A percentile compares a stretch with the other conserved stretches of the same genome.
Conservation (phyloP, 2,797 vertebrate species). For the Darevskia mixta region DNA sequence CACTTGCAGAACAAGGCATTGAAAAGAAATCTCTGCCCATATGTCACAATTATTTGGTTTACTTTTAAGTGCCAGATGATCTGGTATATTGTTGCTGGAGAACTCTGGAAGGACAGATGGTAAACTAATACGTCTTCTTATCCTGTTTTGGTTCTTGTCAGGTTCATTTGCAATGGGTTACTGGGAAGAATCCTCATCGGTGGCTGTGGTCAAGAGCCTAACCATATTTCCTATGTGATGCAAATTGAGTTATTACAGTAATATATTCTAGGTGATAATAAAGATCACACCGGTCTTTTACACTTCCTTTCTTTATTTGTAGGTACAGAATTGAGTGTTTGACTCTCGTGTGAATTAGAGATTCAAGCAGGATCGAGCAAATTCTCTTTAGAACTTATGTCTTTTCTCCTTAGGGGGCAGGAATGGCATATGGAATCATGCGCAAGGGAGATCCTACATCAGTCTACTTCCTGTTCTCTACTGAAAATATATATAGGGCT, state of each 20-base stretch:
- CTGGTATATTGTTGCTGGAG: constrained; percentile 47
- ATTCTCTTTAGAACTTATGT: constrained; percentile 7
- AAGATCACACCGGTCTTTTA: neutral
- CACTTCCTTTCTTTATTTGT: constrained; percentile 12
- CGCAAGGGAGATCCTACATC: too few species aligned
- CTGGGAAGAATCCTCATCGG: constrained; percentile 25
- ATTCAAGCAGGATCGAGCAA: neutral
- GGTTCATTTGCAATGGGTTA: constrained; percentile 26
- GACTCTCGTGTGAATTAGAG: constrained; percentile 18
- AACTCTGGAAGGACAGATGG: constrained; percentile 41
- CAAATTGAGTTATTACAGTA: constrained; percentile 55
- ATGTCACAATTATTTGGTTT: constrained; percentile 63
- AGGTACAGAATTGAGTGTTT: constrained; percentile 13
- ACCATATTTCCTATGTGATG: constrained; percentile 16
- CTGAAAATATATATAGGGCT: neutral
- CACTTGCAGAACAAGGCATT: constrained; percentile 36
- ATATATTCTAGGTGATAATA: constrained; percentile 11
- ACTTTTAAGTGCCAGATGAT: constrained; percentile 53
- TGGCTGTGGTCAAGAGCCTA: constrained; percentile 35
- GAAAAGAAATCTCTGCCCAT: constrained; percentile 59
- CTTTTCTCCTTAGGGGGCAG: neutral
- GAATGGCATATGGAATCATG: neutral
- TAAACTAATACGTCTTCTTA: constrained; percentile 51
- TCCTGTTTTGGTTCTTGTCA: constrained; percentile 22
- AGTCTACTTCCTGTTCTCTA: neutral